Base-by-base conservation (phyloP, 2,888 invertebrate genomes). In the Abrostola triplasia region DNA sequence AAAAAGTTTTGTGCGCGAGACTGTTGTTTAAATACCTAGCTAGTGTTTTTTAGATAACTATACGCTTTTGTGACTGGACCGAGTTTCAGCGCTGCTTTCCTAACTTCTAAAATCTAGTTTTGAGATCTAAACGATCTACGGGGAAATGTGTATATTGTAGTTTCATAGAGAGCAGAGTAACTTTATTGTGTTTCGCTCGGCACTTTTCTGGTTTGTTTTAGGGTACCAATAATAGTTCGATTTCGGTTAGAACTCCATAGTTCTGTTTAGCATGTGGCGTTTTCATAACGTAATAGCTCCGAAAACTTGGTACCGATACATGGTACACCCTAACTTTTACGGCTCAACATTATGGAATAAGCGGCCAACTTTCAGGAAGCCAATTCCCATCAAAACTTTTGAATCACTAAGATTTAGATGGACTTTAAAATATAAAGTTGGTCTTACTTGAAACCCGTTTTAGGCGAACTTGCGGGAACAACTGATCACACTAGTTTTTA, bases 351-450 rank as follows among this genome's bases (percentile, higher is more conserved):
- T 69, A 55, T 62, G 49, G 66, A 59, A 58, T 54, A 63, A 59
- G 57, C 38, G 50, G 47, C 57, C 38, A 75, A 70, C 60, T 66
- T 70, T 44, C 47, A 59, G 49, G 49, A 59, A 72, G 75, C 72
- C 66, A 59, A 67, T 73, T 61, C 66, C 67, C 48, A 76, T 78
- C 64, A 73, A 72, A 77, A 77, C 70, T 77, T 78, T 50, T 52
- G 60, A 70, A 70, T 64, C 70, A 54, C 70, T 56, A 68, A 64
- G 73, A 76, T 78, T 76, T 78, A 70, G 67, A 58, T 70, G 54
- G 65, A 73, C 67, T 78, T 78, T 76, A 76, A 77, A 78, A 78
- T 67, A 63, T 38, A 67, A 77, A 78, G 73, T 77, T 70, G 56
- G 63, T 59, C 70, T 63, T 58, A 51, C 64, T 68, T 69, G 61